A percentile compares a stretch with the other conserved stretches of the same genome.
phyloP scores from a whole-genome alignment of 2,888 invertebrate species.

The Phlogophora meticulosa region DNA sequence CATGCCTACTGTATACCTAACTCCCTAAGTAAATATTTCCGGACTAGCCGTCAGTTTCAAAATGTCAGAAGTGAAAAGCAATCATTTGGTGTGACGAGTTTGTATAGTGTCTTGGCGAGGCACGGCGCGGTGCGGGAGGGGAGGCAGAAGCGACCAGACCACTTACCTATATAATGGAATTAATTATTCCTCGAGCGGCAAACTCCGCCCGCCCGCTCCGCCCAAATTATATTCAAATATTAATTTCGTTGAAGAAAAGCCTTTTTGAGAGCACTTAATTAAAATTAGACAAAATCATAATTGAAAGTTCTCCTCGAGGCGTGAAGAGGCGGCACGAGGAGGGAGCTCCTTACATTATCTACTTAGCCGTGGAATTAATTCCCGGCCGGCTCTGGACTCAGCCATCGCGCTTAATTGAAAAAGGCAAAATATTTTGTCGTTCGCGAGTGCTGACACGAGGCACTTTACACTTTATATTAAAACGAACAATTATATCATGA shows the following conservation, averaged over 20 bases:
- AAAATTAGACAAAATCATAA: constrained; percentile 91
- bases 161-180: constrained; percentile 89
- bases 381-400: constrained; percentile 78
- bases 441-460: constrained; percentile 62
- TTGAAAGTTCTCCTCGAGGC: constrained; percentile 91
- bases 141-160: constrained; percentile 78
- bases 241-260: constrained; percentile 91
- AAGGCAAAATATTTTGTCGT: constrained; percentile 82
- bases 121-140: constrained; percentile 54
- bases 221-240: constrained; percentile 91
- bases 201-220: constrained; percentile 90
- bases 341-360: constrained; percentile 88
- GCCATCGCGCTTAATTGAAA: constrained; percentile 84
- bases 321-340: constrained; percentile 86
- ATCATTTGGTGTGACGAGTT: constrained; percentile 67
- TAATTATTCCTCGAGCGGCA: constrained; percentile 90
- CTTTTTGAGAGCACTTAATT: constrained; percentile 91
- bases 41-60: constrained; percentile 40
- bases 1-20: constrained; percentile 22
- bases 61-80: constrained; percentile 62
- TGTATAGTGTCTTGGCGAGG: constrained; percentile 64
- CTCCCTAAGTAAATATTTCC: constrained; percentile 45
- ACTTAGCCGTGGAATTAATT: constrained; percentile 90
- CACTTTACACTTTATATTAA: constrained; percentile 62
- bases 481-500: constrained; percentile 42